Base-by-base conservation (phyloP, 2,888 invertebrate species). In the Drosophila monieri region DNA sequence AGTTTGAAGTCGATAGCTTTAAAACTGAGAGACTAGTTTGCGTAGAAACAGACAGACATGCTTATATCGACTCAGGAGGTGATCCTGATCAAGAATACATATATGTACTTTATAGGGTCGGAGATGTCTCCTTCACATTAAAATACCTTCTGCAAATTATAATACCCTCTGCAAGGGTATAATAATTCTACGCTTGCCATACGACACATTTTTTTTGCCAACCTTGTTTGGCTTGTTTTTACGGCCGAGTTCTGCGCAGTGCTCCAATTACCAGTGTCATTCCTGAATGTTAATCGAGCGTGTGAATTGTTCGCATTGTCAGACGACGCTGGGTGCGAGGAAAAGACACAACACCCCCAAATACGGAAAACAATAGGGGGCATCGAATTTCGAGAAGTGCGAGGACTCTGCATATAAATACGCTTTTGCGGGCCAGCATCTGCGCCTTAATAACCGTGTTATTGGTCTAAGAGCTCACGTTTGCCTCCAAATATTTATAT, bases 281-380 rank as follows among this genome's bases (percentile, higher is more conserved):
- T 47, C 76, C 64, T 54, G 65, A 76, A 74, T 77, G 58, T 76
- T 77, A 81, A 85, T 79, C 76, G 80, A 74, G 85, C 64, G 68
- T 76, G 74, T 69, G 66, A 79, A 79, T 56, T 60, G 59, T 51
- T 64, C 57, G 49, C 68, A 46, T 56, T 84, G 53, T 54, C 76
- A 59, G 55, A 44, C 53, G 32, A 58, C 60, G 44, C 27, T 30
- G 57, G 41, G 35, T 47, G 10, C 15, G 44, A 35, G 47, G 15
- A 15, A n/a, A 21, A 48, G 6, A 54, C 6, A 39, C 10, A 39
- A 55, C 30, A 25, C 14, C 43, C 12, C 9, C n/a, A 2, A 18
- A 27, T 27, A 43, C 41, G 23, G 46, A 51, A 54, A 67, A 72
- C 48, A 60, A 49, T 39, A 44, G 59, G 35, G 39, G 47, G 39